phyloP scores from a whole-genome alignment of 2,888 invertebrate genomes.

The Siphlonurus alternatus region DNA sequence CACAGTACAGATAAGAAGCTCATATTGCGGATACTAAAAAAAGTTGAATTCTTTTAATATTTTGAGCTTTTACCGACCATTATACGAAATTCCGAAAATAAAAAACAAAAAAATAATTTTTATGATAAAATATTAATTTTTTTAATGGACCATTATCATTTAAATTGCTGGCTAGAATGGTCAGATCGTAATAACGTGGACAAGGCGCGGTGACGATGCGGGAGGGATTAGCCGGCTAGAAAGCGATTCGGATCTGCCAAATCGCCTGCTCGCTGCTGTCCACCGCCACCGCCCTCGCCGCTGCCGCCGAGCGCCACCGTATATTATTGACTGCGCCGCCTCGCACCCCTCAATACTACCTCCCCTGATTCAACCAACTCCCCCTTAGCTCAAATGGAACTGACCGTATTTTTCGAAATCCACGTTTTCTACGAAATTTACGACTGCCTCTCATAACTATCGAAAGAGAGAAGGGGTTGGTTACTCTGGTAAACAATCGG shows the following conservation, averaged over 20 bases:
- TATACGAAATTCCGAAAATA: no score
- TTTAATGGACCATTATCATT: not conserved
- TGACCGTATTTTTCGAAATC: conserved; percentile 14
- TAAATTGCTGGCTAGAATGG: not conserved
- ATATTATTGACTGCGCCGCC: not conserved
- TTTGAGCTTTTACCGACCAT: no score
- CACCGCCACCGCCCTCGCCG: not conserved
- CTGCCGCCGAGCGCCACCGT: not conserved
- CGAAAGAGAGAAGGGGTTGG: conserved; percentile 3
- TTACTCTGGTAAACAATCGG: not conserved
- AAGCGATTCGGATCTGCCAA: not conserved
- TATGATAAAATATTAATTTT: no score
- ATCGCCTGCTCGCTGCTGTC: not conserved
- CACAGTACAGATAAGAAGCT: not conserved
- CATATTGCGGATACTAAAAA: not conserved
- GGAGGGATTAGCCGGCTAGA: not conserved
- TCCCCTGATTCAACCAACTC: not conserved
- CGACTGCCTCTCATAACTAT: conserved; percentile 8
- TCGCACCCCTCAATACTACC: not conserved
- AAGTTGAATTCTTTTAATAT: no score
- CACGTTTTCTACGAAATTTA: conserved; percentile 14
- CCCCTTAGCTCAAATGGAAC: conserved; percentile 9
- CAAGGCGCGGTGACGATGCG: not conserved
- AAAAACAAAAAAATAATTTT: no score
- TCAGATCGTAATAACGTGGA: not conserved